Evolutionary conservation across 2,113 vertebrate genomes (phyloP), one percentile per base, ranked within the genome.

Genomic region (Reinhardtius hippoglossoides): DNA sequence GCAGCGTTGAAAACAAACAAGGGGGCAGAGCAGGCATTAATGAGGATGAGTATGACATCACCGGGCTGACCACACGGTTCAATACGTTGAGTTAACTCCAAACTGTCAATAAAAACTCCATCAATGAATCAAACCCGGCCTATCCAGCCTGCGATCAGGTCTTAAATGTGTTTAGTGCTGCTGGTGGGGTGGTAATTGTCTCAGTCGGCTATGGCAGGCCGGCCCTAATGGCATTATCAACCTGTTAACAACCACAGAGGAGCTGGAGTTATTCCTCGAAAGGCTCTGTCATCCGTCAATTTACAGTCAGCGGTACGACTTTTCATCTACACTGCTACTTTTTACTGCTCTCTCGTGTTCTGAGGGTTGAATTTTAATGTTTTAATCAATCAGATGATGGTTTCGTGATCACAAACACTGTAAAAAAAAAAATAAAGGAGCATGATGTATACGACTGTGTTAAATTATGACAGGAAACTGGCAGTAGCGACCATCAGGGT

Each of bases 101-200:
- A 85, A 58, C 87, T 80, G 84, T 90, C 91, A 89, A 91, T 91
- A 85, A 86, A 87, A 87, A 68, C 71, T 63, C 81, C 81, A 92
- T 92, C 89, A 88, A 93, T 92, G 75, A 91, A 79, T 74, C 70
- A 72, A 64, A 65, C 61, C 86, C 54, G 66, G 64, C 74, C 60
- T 52, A 82, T 71, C 72, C 69, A 74, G 80, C 63, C 84, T 48
- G 71, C 40, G 59, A 89, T 71, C n/a, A 37, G 67, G 67, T 87
- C 84, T 91, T 82, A 87, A 91, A 93, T 76, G 89, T 76, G 78
- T 91, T 92, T 90, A 90, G 87, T 80, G 89, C 82, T 79, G 67
- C 83, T 88, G 87, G 62, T 21, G 55, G 72, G 80, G 74, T 59
- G 12, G 66, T 90, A 89, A 93, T 91, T 88, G 76, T 67, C 81